Evolutionary conservation across 2,888 invertebrate genomes (phyloP).

Genomic region (Nebria salina): DNA sequence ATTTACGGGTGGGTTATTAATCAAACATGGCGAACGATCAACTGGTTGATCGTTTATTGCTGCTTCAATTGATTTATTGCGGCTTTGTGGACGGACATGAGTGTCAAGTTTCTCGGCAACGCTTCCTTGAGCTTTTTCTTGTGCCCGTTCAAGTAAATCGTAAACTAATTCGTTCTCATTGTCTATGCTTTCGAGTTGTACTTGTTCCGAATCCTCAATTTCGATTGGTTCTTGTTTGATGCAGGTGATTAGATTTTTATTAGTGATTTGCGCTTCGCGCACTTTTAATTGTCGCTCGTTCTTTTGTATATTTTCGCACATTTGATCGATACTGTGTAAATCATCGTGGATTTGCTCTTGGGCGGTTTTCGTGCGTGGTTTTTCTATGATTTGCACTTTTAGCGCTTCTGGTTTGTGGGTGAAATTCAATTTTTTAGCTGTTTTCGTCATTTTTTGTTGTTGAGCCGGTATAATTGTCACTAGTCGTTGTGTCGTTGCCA

Average conservation of each 20-base stretch:
- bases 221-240: background rate
- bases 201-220: background rate
- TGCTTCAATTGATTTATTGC: background rate
- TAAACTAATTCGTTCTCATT: background rate
- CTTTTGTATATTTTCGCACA: background rate
- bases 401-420: background rate
- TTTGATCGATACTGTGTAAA: background rate
- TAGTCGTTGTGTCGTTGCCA: background rate
- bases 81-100: no score
- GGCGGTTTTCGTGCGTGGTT: background rate
- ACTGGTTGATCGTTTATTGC: background rate
- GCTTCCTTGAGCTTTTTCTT: background rate
- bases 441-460: background rate
- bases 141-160: background rate
- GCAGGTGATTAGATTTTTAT: background rate
- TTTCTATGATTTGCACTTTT: background rate
- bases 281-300: background rate
- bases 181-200: background rate
- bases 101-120: no score
- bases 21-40: background rate
- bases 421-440: background rate
- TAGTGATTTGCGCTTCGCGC: background rate
- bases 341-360: background rate
- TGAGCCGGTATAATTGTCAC: background rate
- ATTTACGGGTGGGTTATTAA: no score